phyloP scores from a whole-genome alignment of 2,113 vertebrate genomes.

The Cynopterus brachyotis region DNA sequence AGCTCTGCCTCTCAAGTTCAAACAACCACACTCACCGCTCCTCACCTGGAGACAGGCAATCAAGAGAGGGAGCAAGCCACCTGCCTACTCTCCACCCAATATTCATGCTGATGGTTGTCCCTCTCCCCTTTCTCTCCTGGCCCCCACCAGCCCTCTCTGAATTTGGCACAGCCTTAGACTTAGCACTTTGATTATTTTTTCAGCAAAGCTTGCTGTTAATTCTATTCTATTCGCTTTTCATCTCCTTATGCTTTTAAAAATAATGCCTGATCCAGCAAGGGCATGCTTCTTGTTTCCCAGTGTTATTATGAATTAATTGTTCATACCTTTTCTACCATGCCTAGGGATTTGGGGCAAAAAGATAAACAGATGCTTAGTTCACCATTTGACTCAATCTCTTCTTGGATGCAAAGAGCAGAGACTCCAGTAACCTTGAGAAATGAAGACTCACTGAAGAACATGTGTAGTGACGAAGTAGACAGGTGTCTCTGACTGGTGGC shows the following conservation, averaged over 20 bases:
- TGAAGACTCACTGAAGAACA: not conserved
- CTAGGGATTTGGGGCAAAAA: not conserved
- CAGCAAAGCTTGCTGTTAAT: not conserved
- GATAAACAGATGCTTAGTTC: not conserved
- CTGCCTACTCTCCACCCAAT: not conserved
- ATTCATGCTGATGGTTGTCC: too few relatives aligned
- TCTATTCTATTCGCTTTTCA: not conserved
- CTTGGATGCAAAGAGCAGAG: not conserved
- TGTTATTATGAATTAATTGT: not conserved
- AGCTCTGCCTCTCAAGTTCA: not conserved
- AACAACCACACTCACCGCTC: not conserved
- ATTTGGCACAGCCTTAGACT: not conserved
- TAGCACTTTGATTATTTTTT: not conserved
- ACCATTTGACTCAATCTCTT: not conserved
- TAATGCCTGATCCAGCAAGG: not conserved
- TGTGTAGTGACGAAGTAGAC: fast-evolving
- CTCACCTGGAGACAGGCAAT: not conserved
- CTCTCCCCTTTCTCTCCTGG: not conserved
- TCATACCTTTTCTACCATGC: not conserved
- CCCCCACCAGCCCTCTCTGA: not conserved
- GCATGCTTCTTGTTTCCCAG: not conserved
- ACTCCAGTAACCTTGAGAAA: not conserved
- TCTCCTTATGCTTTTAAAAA: not conserved
- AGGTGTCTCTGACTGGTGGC: not conserved
- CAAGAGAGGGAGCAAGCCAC: not conserved